These are phyloP conservation scores for Misgurnus mizolepis DNA, from an alignment of 2,113 vertebrate species.

Conservation along the genomic window DNA sequence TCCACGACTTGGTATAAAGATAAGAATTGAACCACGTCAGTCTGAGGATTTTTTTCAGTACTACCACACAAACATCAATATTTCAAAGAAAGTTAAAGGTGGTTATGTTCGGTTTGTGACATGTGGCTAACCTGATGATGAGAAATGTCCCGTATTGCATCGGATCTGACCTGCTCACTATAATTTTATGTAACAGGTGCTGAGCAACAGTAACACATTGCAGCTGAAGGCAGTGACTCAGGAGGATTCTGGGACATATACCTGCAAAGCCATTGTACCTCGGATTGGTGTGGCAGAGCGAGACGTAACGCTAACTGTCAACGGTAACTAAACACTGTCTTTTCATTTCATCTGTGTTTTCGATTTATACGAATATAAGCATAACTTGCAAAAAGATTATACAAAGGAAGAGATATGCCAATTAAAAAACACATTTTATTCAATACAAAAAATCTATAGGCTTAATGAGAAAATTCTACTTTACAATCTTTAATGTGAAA, in stretches of 20 bases:
- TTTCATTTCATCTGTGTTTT: background rate
- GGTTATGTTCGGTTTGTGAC: background rate
- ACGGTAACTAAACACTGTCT: slow-evolving; percentile 72
- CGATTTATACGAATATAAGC: background rate
- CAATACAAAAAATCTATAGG: too few relatives aligned
- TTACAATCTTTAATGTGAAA: too few relatives aligned
- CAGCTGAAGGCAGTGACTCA: slow-evolving; percentile 81
- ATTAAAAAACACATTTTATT: too few relatives aligned
- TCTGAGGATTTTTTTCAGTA: too few relatives aligned
- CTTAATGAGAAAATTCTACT: too few relatives aligned
- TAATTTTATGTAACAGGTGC: slow-evolving; percentile 75
- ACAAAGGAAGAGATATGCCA: too few relatives aligned
- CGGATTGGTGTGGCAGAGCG: slow-evolving; percentile 80
- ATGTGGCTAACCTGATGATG: background rate
- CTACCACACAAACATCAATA: background rate
- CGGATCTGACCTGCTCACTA: slow-evolving; percentile 37
- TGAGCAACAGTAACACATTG: slow-evolving; percentile 84
- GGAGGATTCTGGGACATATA: slow-evolving; percentile 84
- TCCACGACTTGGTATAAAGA: slow-evolving; percentile 26
- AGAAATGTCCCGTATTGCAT: background rate
- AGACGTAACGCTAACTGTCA: slow-evolving; percentile 85
- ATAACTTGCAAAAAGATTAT: background rate
- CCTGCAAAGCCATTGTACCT: slow-evolving; percentile 84
- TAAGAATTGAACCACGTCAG: background rate
- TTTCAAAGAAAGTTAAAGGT: background rate